These are phyloP conservation scores for Vidua chalybeata DNA, from an alignment of 2,113 vertebrate genomes.

Conservation along the genomic window DNA sequence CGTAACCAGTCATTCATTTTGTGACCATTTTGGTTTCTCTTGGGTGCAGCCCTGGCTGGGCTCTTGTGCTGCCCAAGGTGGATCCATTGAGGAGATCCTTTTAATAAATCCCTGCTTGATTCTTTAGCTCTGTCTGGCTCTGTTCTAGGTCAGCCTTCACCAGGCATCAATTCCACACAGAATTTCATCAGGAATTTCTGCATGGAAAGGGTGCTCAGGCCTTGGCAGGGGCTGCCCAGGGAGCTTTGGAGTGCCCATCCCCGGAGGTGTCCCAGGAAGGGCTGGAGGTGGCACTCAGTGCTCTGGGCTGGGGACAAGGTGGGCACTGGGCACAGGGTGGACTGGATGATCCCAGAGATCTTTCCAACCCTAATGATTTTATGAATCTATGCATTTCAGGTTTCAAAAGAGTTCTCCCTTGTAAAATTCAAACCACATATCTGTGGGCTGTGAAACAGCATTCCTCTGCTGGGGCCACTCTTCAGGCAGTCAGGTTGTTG, in stretches of 20 bases:
- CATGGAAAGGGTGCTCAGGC: background rate
- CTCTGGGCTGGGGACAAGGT: background rate
- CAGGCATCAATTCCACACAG: background rate
- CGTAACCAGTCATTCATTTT: fast-evolving
- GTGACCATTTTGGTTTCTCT: background rate
- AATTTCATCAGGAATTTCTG: background rate
- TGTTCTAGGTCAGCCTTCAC: background rate
- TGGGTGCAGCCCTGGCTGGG: background rate
- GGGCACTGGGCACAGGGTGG: fast-evolving
- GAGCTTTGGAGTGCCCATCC: background rate
- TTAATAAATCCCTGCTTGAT: background rate
- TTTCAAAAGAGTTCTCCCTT: background rate
- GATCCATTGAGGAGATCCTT: background rate
- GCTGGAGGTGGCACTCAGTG: background rate
- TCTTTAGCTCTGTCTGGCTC: background rate
- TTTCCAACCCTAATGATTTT: background rate
- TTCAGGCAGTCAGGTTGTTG: background rate
- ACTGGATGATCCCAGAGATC: background rate
- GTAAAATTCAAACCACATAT: background rate
- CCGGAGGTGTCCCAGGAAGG: background rate
- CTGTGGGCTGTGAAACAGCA: background rate
- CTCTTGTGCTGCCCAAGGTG: background rate
- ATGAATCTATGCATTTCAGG: background rate
- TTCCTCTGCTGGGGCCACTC: background rate
- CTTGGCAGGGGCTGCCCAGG: background rate